A percentile compares a stretch with the other conserved stretches of the same genome.
These are phyloP conservation scores for Sialis lutaria DNA, from an alignment of 2,888 invertebrate genomes.

Conservation along the genomic window DNA sequence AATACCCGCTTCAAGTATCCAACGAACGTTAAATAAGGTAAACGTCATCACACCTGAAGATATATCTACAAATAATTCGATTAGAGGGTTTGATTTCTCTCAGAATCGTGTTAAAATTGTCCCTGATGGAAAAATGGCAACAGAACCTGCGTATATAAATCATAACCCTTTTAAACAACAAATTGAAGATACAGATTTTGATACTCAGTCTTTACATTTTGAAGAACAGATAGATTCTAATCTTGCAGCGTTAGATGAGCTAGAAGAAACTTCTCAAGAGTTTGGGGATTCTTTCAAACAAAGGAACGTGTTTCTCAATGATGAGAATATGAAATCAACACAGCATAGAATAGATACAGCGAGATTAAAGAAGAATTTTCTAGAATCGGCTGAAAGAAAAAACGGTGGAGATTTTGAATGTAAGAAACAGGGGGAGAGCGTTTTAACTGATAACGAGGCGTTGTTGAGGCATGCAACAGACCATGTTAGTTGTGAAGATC, in stretches of 20 bases:
- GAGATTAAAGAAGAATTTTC: conserved; percentile 13
- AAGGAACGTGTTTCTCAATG: background rate
- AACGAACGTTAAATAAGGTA: conserved; percentile 42
- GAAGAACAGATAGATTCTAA: conserved; percentile 43
- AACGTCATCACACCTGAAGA: conserved; percentile 26
- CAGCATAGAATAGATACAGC: conserved; percentile 12
- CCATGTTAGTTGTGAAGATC: conserved; percentile 81
- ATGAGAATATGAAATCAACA: background rate
- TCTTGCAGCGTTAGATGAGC: conserved; percentile 38
- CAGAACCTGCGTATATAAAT: conserved; percentile 11
- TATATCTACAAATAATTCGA: conserved; percentile 8
- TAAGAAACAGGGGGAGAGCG: background rate
- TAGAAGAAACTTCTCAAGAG: conserved; percentile 15
- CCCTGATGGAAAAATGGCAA: conserved; percentile 6
- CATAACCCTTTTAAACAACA: conserved; percentile 9
- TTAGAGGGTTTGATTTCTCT: conserved; percentile 19
- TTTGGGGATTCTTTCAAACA: background rate
- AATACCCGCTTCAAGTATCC: conserved; percentile 46
- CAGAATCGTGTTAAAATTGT: conserved; percentile 12
- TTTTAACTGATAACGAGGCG: conserved; percentile 10
- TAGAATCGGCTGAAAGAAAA: conserved; percentile 4
- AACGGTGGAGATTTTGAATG: background rate
- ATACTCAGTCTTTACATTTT: conserved; percentile 29
- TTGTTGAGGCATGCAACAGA: conserved; percentile 31
- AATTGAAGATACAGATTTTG: conserved; percentile 13